phyloP scores from a whole-genome alignment of 2,888 invertebrate genomes.

The Eupsilia transversa region DNA sequence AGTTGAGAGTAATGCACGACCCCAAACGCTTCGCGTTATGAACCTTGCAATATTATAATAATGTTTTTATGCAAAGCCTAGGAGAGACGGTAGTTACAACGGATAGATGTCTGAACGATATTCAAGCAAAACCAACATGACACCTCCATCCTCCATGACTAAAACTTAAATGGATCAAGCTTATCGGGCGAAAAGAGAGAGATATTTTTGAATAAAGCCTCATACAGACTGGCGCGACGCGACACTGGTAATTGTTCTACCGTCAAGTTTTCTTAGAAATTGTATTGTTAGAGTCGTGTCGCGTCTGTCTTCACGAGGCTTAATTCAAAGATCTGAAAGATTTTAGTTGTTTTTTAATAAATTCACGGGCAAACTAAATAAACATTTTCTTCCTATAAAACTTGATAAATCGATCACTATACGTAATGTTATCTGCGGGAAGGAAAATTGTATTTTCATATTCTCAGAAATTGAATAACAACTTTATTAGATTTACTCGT shows the following conservation, averaged over 20 bases:
- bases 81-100: background rate
- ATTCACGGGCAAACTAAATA: constrained; percentile 1
- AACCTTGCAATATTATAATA: too few relatives aligned
- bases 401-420: background rate
- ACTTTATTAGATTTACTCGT: constrained; percentile 1
- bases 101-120: background rate
- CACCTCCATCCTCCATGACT: background rate
- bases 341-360: too few relatives aligned
- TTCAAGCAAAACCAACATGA: background rate
- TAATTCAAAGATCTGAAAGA: too few relatives aligned
- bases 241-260: too few relatives aligned
- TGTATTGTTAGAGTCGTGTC: too few relatives aligned
- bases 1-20: too few relatives aligned
- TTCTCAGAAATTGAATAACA: constrained; percentile 11
- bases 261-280: too few relatives aligned
- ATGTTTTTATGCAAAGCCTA: background rate
- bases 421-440: background rate
- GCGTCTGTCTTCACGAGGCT: too few relatives aligned
- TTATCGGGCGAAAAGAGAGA: too few relatives aligned
- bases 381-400: constrained; percentile 2
- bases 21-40: too few relatives aligned
- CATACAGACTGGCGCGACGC: too few relatives aligned
- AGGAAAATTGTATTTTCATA: background rate
- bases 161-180: background rate
- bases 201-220: too few relatives aligned